Evolutionary conservation across 2,113 vertebrate genomes (phyloP).

Genomic region (Camarhynchus parvulus): DNA sequence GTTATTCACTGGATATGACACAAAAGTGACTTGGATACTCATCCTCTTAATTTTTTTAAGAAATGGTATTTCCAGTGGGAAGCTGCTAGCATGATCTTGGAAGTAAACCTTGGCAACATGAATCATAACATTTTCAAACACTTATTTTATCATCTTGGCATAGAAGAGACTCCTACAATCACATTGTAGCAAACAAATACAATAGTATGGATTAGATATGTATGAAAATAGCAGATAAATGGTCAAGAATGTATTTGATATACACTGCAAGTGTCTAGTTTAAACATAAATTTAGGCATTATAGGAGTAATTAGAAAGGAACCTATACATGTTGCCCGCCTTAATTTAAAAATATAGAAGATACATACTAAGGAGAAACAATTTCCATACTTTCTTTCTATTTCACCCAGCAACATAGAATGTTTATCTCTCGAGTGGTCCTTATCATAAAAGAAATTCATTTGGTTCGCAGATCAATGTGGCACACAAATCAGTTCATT

Average conservation of each 20-base stretch:
- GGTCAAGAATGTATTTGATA: not conserved
- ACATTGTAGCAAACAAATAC: not conserved
- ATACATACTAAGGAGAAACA: not conserved
- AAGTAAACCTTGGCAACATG: not conserved
- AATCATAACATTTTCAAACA: conserved; percentile 5
- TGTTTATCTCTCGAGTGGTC: not conserved
- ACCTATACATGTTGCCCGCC: not conserved
- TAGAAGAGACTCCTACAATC: not conserved
- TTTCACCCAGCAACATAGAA: not conserved
- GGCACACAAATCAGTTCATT: not conserved
- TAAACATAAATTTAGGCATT: not conserved
- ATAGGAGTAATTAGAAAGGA: not conserved
- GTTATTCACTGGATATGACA: not conserved
- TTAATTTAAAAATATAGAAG: not conserved
- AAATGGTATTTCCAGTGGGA: not conserved
- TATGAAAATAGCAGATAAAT: not conserved
- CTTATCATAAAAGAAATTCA: not conserved
- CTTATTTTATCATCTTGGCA: not conserved
- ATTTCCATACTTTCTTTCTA: not conserved
- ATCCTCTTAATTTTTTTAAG: not conserved
- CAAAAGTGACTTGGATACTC: not conserved
- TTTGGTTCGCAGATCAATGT: not conserved
- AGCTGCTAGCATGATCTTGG: not conserved
- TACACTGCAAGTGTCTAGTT: not conserved
- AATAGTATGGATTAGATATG: not conserved